Base-by-base conservation (phyloP, 2,888 invertebrate species). In the Heliconius sara region DNA sequence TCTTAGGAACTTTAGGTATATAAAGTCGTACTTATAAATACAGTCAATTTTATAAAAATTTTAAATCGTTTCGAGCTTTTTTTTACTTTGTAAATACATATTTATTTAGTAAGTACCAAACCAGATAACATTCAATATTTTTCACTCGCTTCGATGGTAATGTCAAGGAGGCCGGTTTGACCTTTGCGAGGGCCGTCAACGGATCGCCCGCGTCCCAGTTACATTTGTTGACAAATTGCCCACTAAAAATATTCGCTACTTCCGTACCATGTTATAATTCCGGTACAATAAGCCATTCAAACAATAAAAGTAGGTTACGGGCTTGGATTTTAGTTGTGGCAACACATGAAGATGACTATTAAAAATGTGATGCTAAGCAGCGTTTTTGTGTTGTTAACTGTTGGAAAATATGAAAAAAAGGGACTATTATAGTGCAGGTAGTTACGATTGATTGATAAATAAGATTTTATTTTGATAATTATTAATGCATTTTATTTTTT, bases 211-310 rank as follows among this genome's bases (percentile, higher is more conserved):
- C 86, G 83, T 85, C 85, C 86, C 85, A 86, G 85, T 87, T 88
- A 89, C 88, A 88, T 90, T 90, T 88, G 86, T 88, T 90, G 89
- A 90, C 87, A 88, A 89, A 91, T 90, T 88, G 86, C 83, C 85
- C 84, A 85, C 83, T 84, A 84, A 88, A 86, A 85, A 86, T 86
- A 83, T 79, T 81, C 76, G 79, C 79, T 75, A 80, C 79, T 84
- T 83, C 81, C 81, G 80, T 63, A 74, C 78, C 76, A 79, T 75
- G 79, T 71, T 76, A 81, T 83, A 78, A 82, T 84, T 78, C 80
- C 72, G 78, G 68, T 75, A 83, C 81, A 83, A 81, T 82, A 83
- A 81, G 81, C 81, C 78, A 83, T 83, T 81, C 83, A 80, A 83
- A 84, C 82, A 82, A 82, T 81, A 82, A 83, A 84, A 83, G 81